A percentile compares a stretch with the other conserved stretches of the same genome.
Conservation (phyloP, 2,113 vertebrate species). For the Gavialis gangeticus region DNA sequence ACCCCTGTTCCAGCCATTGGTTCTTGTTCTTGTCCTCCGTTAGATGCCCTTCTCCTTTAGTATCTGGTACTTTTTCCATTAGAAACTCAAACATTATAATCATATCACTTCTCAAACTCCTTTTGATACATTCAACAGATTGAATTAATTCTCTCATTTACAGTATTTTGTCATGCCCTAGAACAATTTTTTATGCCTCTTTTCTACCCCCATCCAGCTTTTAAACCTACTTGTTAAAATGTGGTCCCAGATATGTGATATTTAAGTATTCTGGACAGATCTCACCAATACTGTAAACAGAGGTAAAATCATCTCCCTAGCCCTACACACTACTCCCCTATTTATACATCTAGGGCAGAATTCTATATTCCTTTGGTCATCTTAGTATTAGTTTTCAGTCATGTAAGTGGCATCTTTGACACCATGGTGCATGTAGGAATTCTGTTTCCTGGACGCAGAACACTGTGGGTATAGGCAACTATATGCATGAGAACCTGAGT, state of each 20-base stretch:
- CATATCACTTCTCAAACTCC: constrained; percentile 74
- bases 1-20: constrained; percentile 57
- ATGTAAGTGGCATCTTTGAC: too few species aligned
- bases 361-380: too few species aligned
- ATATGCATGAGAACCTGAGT: too few species aligned
- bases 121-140: constrained; percentile 67
- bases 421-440: too few species aligned
- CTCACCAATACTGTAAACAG: not conserved
- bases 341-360: too few species aligned
- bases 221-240: constrained; percentile 51
- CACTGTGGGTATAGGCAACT: too few species aligned
- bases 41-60: constrained; percentile 70
- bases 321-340: not conserved
- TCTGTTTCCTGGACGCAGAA: too few species aligned
- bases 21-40: constrained; percentile 60
- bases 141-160: constrained; percentile 46
- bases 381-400: too few species aligned
- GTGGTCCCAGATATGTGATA: not conserved
- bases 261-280: constrained; percentile 6
- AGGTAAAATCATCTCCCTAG: constrained; percentile 15
- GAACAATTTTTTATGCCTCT: constrained; percentile 6
- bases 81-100: constrained; percentile 61
- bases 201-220: not conserved
- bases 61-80: constrained; percentile 69
- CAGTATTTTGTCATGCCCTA: constrained; percentile 48